Conservation (phyloP, 2,113 vertebrate genomes). For the Erythrocercus mccallii region DNA sequence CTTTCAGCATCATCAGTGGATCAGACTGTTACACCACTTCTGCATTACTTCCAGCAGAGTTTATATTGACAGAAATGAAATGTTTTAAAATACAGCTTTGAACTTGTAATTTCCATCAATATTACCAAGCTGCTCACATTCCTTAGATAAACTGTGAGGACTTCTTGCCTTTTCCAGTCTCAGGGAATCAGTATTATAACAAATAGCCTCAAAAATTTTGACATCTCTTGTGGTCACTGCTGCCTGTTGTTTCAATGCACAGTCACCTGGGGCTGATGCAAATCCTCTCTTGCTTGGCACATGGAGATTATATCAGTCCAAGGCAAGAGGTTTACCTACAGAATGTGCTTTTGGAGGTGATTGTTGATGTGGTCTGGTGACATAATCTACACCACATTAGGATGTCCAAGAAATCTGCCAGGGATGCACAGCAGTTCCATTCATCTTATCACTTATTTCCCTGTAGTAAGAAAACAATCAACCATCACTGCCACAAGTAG, state of each 20-base stretch:
- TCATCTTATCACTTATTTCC: not conserved
- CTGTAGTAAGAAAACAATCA: not conserved
- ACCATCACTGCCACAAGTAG: not conserved
- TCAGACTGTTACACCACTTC: not conserved
- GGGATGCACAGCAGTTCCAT: accelerated
- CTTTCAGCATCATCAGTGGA: not conserved
- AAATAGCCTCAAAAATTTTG: not conserved
- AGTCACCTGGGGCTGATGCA: not conserved
- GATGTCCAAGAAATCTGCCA: not conserved
- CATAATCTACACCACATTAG: not conserved
- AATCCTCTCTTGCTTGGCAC: not conserved
- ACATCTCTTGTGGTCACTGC: not conserved
- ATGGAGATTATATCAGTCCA: not conserved
- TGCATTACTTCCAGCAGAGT: not conserved
- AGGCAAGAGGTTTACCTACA: not conserved
- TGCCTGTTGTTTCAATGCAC: not conserved
- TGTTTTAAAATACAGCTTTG: not conserved
- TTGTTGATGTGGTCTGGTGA: not conserved
- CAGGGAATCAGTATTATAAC: not conserved
- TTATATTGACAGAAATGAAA: not conserved
- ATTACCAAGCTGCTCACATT: not conserved
- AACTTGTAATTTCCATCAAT: not conserved
- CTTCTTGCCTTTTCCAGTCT: not conserved
- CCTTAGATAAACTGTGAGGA: not conserved
- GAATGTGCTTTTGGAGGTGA: not conserved